Evolutionary conservation across 1,140 invertebrate genomes (phyloP).

Genomic region (Parasteatoda tepidariorum): DNA sequence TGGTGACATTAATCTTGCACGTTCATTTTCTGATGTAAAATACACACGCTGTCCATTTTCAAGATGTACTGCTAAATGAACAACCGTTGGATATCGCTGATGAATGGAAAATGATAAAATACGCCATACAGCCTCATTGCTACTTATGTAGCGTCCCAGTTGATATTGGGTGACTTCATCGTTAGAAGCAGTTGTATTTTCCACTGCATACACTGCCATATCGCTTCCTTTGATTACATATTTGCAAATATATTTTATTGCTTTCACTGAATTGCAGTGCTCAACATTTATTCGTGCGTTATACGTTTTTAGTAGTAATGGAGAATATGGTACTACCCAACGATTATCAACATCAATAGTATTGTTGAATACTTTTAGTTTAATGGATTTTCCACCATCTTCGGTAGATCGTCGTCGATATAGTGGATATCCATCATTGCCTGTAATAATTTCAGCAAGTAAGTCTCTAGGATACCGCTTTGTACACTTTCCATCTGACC

Average conservation of each 20-base stretch:
- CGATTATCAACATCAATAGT: conserved; percentile 52
- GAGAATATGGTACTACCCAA: conserved; percentile 67
- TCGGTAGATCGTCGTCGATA: background rate
- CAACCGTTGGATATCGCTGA: conserved; percentile 64
- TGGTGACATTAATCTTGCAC: conserved; percentile 17
- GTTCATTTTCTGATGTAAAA: too few species aligned
- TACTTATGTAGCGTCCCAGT: conserved; percentile 62
- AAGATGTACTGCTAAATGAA: conserved; percentile 64
- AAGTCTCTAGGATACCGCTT: conserved; percentile 67
- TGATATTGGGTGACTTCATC: conserved; percentile 63
- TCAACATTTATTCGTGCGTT: conserved; percentile 67
- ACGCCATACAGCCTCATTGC: conserved; percentile 62
- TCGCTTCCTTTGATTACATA: conserved; percentile 65
- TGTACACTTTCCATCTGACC: too few species aligned
- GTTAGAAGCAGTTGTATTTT: too few species aligned
- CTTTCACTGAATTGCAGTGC: conserved; percentile 64
- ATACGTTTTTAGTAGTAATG: conserved; percentile 63
- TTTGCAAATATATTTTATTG: conserved; percentile 66
- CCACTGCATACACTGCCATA: too few species aligned
- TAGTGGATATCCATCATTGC: conserved; percentile 1
- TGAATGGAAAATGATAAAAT: conserved; percentile 65
- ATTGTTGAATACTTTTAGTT: background rate
- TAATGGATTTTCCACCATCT: background rate
- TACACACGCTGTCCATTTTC: conserved; percentile 64
- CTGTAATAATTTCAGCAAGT: background rate